A percentile compares a stretch with the other conserved stretches of the same genome.
These are phyloP conservation scores for Drosophila aff. DNA, from an alignment of 1,140 invertebrate species.

Conservation along the genomic window DNA sequence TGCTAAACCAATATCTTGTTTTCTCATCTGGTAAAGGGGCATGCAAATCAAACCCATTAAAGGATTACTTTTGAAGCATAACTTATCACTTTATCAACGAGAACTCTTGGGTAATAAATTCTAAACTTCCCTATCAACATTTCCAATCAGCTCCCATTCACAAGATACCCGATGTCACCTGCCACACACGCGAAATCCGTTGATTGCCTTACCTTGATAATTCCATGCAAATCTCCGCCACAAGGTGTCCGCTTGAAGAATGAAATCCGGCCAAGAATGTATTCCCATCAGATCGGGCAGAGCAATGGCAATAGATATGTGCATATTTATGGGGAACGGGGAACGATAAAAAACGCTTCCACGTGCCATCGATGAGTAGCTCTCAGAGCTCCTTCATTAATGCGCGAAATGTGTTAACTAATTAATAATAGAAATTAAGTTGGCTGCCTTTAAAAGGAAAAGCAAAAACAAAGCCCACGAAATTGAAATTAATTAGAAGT, in stretches of 20 bases:
- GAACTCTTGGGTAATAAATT: conserved; percentile 10
- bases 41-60: conserved; percentile 8
- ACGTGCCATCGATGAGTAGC: conserved; percentile 65
- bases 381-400: conserved; percentile 46
- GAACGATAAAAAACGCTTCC: conserved; percentile 55
- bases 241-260: conserved; percentile 40
- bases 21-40: not conserved
- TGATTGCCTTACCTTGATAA: conserved; percentile 34
- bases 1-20: conserved; percentile 4
- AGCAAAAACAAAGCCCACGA: conserved; percentile 34
- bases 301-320: conserved; percentile 35
- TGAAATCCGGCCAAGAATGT: conserved; percentile 51
- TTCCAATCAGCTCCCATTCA: conserved; percentile 35
- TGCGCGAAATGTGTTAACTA: conserved; percentile 73
- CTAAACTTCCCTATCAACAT: not conserved
- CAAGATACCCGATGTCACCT: conserved; percentile 13
- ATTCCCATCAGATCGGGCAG: conserved; percentile 28
- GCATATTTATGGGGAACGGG: conserved; percentile 68
- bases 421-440: conserved; percentile 76
- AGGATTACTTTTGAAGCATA: conserved; percentile 8
- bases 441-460: conserved; percentile 14
- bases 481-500: conserved; percentile 67
- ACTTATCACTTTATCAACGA: conserved; percentile 2
- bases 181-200: conserved; percentile 41
- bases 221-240: conserved; percentile 37